Percentiles rank a stretch among this genome's conserved stretches.
Conservation (phyloP, 1,140 invertebrate genomes). For the Popillia japonica region DNA sequence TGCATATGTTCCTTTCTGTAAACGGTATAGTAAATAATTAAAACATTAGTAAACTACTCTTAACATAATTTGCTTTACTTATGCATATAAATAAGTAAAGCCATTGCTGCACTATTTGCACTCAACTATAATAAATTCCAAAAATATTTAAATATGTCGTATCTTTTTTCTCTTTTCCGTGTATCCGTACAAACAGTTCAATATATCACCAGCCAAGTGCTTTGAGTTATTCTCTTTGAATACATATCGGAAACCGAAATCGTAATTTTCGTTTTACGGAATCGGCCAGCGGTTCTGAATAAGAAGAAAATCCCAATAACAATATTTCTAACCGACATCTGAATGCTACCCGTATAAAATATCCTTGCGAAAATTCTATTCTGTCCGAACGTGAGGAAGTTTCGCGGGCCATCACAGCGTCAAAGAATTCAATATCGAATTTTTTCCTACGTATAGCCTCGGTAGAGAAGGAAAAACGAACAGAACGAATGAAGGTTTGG, state of each 20-base stretch:
- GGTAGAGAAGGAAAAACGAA: background rate
- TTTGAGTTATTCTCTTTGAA: conserved; percentile 23
- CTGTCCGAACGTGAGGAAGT: conserved; percentile 34
- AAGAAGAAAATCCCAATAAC: conserved; percentile 38
- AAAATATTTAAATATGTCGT: background rate
- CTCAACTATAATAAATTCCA: background rate
- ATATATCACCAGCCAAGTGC: conserved; percentile 3
- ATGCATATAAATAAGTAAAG: too few species aligned
- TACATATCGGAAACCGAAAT: conserved; percentile 25
- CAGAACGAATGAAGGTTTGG: background rate
- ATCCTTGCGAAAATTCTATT: conserved; percentile 22
- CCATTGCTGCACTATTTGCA: too few species aligned
- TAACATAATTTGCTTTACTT: too few species aligned
- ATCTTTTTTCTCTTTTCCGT: background rate
- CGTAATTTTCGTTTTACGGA: conserved; percentile 29
- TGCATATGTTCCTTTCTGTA: too few species aligned
- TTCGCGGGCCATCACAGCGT: conserved; percentile 33
- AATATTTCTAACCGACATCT: conserved; percentile 42
- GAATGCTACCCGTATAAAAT: conserved; percentile 39
- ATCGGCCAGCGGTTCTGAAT: conserved; percentile 14
- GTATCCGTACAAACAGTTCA: background rate
- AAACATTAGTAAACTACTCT: too few species aligned
- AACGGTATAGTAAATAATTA: too few species aligned
- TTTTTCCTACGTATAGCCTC: background rate
- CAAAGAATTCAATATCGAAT: conserved; percentile 39